Percentiles rank a stretch among this genome's conserved stretches.
Evolutionary conservation across 2,113 vertebrate genomes (phyloP).

Genomic region (Macquaria australasica): DNA sequence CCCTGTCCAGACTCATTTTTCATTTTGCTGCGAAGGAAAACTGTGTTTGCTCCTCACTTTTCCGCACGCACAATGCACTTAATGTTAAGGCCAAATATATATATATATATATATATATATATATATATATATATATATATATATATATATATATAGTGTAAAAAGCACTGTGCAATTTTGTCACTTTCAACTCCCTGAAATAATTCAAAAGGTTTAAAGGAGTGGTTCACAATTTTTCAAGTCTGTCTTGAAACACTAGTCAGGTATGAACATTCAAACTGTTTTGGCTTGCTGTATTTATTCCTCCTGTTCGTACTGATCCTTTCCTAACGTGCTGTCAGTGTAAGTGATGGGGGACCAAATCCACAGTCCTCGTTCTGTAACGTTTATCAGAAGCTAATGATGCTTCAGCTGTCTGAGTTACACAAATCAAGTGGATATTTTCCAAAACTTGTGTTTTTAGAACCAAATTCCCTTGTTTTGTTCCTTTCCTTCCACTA

Average conservation of each 20-base stretch:
- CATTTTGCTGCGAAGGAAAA: not conserved
- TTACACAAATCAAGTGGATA: not conserved
- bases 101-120: too few species aligned
- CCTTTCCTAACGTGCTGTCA: not conserved
- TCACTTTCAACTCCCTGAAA: not conserved
- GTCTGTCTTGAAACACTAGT: not conserved
- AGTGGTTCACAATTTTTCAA: not conserved
- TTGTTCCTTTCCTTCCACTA: not conserved
- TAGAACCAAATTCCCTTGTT: not conserved
- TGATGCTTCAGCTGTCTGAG: not conserved
- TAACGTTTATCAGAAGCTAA: not conserved
- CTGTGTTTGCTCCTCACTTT: too few species aligned
- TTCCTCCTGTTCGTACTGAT: not conserved
- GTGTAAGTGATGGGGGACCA: not conserved
- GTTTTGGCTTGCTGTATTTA: not conserved
- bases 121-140: too few species aligned
- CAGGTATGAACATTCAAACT: not conserved
- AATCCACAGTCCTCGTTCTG: not conserved
- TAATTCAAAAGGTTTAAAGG: not conserved
- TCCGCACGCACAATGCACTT: too few species aligned
- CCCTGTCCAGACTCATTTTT: not conserved
- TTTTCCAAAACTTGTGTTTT: not conserved
- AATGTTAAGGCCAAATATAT: too few species aligned
- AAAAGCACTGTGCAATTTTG: not conserved
- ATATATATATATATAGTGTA: too few species aligned